Evolutionary conservation across 2,797 vertebrate genomes (phyloP).

Genomic region (Pantherophis alleghaniensis): DNA sequence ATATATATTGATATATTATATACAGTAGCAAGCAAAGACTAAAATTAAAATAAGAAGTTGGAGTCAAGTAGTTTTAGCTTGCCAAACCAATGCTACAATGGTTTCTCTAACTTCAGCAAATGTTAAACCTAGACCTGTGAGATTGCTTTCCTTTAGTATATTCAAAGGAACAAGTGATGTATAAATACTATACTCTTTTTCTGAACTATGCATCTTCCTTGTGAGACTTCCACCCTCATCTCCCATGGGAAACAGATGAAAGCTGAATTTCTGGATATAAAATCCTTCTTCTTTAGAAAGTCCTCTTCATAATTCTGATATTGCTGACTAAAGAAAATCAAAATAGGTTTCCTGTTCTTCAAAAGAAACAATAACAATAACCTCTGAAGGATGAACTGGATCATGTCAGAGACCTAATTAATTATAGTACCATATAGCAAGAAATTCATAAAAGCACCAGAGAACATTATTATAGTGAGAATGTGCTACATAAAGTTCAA

Average conservation of each 20-base stretch:
- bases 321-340: background rate
- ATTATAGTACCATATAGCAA: background rate
- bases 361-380: background rate
- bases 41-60: background rate
- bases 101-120: background rate
- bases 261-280: background rate
- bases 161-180: background rate
- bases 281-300: background rate
- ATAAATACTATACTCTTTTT: background rate
- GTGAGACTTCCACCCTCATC: background rate
- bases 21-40: background rate
- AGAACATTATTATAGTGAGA: background rate
- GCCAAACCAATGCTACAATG: background rate
- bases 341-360: background rate
- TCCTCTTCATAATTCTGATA: background rate
- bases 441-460: background rate
- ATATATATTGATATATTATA: background rate
- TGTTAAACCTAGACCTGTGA: background rate
- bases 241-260: background rate
- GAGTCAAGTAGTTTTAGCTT: background rate
- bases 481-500: background rate
- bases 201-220: background rate
- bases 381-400: background rate
- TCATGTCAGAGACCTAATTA: background rate
- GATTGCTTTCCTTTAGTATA: background rate